Evolutionary conservation across 2,888 invertebrate genomes (phyloP).

Genomic region (Lumbricus terrestris): DNA sequence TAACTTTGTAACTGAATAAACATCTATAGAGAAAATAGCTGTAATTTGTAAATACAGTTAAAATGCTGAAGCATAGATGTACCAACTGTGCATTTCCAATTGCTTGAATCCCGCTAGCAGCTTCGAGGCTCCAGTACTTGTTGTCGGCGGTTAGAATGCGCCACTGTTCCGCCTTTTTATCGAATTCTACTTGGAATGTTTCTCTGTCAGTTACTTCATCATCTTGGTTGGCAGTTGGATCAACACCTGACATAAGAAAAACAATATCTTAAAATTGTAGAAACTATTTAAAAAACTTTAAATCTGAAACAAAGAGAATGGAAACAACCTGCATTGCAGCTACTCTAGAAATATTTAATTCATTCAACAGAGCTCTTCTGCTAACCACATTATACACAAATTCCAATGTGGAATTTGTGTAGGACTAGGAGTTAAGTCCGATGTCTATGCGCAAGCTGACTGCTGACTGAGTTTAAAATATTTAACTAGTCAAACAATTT

Average conservation of each 20-base stretch:
- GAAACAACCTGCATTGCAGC: not conserved
- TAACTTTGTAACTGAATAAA: not conserved
- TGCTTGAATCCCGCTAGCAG: conserved; percentile 78
- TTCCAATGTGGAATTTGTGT: no score
- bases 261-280: not conserved
- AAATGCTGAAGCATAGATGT: not conserved
- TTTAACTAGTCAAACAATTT: no score
- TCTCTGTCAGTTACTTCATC: conserved; percentile 88
- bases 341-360: no score
- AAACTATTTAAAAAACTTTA: not conserved
- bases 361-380: no score
- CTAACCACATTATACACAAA: no score
- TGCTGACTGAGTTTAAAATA: no score
- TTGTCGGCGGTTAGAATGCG: conserved; percentile 93
- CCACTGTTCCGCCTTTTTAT: conserved; percentile 74
- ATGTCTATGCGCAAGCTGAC: no score
- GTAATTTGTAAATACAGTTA: not conserved
- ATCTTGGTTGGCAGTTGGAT: conserved; percentile 74
- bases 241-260: conserved; percentile 36
- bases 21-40: not conserved
- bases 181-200: conserved; percentile 94
- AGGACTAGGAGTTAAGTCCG: no score
- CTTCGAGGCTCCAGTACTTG: conserved; percentile 85
- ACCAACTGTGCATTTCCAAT: conserved; percentile 17
- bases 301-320: not conserved